Evolutionary conservation across 2,888 invertebrate genomes (phyloP).

Genomic region (Hymenopus coronatus): DNA sequence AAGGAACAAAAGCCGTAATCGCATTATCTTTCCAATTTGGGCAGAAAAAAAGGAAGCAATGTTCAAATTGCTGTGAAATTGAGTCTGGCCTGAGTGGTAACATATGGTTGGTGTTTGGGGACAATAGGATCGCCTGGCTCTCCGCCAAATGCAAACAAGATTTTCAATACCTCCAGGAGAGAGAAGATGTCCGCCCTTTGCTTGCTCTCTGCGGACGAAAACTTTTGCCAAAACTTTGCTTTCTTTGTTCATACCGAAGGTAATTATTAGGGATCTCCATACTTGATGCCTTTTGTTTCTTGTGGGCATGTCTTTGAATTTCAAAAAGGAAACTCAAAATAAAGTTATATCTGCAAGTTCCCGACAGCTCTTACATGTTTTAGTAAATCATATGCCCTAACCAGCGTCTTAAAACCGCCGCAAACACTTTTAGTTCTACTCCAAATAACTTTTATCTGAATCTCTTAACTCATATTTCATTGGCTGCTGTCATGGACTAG

Average conservation of each 20-base stretch:
- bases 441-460: no score
- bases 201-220: not conserved
- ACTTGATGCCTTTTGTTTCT: not conserved
- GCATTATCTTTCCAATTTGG: not conserved
- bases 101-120: not conserved
- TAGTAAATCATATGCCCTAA: no score
- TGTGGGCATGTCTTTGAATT: not conserved
- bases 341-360: no score
- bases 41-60: not conserved
- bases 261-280: not conserved
- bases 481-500: no score
- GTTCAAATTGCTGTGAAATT: not conserved
- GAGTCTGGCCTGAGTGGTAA: not conserved
- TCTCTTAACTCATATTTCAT: no score
- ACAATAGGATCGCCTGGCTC: not conserved
- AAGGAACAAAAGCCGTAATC: not conserved
- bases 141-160: slow-evolving; percentile 17
- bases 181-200: not conserved
- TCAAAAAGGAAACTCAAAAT: no score
- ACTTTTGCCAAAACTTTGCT: not conserved
- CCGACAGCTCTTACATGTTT: no score
- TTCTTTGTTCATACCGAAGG: not conserved
- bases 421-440: no score
- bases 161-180: slow-evolving; percentile 8
- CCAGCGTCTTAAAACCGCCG: no score